Conservation (phyloP, 2,888 invertebrate species). For the Odontocolon sp. region DNA sequence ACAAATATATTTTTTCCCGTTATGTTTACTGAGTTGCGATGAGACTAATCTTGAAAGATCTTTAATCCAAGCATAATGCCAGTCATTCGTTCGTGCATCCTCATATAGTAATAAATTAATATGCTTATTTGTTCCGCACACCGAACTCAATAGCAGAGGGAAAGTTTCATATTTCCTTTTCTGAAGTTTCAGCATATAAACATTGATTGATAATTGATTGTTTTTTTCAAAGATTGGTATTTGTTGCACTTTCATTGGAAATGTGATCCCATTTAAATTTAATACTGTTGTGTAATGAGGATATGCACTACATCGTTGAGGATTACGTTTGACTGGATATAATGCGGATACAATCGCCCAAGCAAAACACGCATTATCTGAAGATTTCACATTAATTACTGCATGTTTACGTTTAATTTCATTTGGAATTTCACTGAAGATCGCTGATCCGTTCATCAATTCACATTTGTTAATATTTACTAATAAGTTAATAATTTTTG, state of each 20-base stretch:
- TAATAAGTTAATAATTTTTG: constrained; percentile 43
- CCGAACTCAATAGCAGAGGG: not conserved
- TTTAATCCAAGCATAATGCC: not conserved
- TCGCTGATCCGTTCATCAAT: constrained; percentile 47
- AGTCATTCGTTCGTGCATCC: not conserved
- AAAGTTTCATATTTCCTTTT: not conserved
- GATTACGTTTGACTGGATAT: constrained; percentile 9
- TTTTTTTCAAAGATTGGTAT: not conserved
- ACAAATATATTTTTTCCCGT: not conserved
- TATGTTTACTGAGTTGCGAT: not conserved
- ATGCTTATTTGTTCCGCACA: not conserved
- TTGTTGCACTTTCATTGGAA: not conserved
- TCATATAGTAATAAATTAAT: not conserved
- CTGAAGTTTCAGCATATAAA: not conserved
- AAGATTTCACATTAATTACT: constrained; percentile 11
- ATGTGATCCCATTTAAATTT: not conserved
- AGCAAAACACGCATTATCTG: constrained; percentile 28
- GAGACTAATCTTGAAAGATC: not conserved
- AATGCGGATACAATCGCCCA: constrained; percentile 34
- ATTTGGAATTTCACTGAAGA: not conserved
- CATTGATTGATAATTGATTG: not conserved
- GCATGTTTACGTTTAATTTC: not conserved
- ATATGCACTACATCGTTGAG: not conserved
- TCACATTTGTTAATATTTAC: constrained; percentile 63
- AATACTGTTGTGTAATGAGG: constrained; percentile 8